phyloP scores from a whole-genome alignment of 1,140 invertebrate species.

The Cheumatopsyche charites region DNA sequence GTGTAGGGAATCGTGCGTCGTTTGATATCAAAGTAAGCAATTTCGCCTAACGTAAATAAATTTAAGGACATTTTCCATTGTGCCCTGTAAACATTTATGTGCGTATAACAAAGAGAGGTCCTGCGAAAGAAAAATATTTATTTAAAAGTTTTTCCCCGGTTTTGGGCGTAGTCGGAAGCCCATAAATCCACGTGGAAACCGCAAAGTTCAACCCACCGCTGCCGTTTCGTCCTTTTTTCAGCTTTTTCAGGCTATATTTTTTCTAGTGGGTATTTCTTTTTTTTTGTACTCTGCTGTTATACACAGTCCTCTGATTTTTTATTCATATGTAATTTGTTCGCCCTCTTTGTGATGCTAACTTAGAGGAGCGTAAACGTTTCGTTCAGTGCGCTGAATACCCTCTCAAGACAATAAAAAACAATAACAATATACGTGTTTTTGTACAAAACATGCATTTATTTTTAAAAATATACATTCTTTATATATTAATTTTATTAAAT shows the following conservation, averaged over 20 bases:
- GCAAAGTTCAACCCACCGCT: conserved; percentile 39
- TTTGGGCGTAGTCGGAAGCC: conserved; percentile 41
- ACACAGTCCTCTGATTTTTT: conserved; percentile 35
- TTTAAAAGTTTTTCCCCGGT: conserved; percentile 47
- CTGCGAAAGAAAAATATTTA: conserved; percentile 44
- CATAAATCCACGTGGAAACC: conserved; percentile 46
- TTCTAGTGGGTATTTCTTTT: conserved; percentile 32
- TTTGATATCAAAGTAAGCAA: no score
- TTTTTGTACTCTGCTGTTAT: not conserved
- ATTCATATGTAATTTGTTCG: conserved; percentile 42
- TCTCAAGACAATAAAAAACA: conserved; percentile 9
- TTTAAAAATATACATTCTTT: not conserved
- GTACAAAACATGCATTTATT: not conserved
- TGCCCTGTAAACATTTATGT: conserved; percentile 13
- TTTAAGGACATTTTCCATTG: not conserved
- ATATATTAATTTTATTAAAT: no score
- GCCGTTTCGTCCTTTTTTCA: conserved; percentile 5
- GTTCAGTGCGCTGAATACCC: not conserved
- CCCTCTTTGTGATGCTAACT: conserved; percentile 31
- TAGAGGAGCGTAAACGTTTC: conserved; percentile 13
- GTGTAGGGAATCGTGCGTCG: no score
- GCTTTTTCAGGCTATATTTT: conserved; percentile 29
- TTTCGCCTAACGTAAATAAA: no score
- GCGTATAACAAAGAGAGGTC: conserved; percentile 25
- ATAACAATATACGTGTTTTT: not conserved